phyloP scores from a whole-genome alignment of 2,797 vertebrate species.

The Lateolabrax maculatus region DNA sequence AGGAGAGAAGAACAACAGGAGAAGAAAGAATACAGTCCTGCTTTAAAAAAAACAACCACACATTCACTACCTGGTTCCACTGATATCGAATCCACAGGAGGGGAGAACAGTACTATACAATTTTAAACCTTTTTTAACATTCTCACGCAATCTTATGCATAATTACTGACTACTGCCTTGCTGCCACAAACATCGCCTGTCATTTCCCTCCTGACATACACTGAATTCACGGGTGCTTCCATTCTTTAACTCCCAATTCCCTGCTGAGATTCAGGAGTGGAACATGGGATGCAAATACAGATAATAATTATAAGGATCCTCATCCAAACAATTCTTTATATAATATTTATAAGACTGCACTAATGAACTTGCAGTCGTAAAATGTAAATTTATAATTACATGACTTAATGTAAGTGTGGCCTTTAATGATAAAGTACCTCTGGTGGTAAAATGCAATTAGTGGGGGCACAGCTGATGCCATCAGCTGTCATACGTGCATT shows the following conservation, averaged over 20 bases:
- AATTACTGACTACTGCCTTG: background rate
- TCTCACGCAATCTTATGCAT: background rate
- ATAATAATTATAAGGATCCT: slow-evolving; percentile 26
- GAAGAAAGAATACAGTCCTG: background rate
- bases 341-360: background rate
- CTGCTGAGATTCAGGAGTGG: background rate
- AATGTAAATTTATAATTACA: slow-evolving; percentile 58
- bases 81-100: background rate
- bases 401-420: slow-evolving; percentile 57
- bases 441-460: slow-evolving; percentile 64
- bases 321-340: slow-evolving; percentile 23
- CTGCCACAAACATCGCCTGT: background rate
- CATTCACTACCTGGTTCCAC: background rate
- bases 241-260: background rate
- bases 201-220: slow-evolving; percentile 4
- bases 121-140: background rate
- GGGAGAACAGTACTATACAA: background rate
- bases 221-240: background rate
- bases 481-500: slow-evolving; percentile 51
- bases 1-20: background rate
- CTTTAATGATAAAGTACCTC: slow-evolving; percentile 57
- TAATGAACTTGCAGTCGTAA: slow-evolving; percentile 49
- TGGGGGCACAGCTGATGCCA: slow-evolving; percentile 37
- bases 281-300: slow-evolving; percentile 26
- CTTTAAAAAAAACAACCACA: background rate